Evolutionary conservation across 1,140 invertebrate species (phyloP).

Genomic region (Lasioglossum albipes): DNA sequence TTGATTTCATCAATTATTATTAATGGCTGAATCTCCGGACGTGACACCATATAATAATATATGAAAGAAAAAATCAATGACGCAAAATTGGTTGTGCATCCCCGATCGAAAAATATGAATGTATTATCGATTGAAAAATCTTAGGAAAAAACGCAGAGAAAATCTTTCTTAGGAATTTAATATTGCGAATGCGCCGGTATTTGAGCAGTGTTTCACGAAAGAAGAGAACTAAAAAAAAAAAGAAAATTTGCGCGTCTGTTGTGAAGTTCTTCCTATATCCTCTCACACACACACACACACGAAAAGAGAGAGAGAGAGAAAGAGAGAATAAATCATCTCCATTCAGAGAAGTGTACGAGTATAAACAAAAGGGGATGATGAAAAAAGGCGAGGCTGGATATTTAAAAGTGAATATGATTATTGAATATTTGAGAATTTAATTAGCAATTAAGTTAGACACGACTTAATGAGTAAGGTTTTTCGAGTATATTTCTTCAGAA

Average conservation of each 20-base stretch:
- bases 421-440: constrained; percentile 25
- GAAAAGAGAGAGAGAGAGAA: too few relatives aligned
- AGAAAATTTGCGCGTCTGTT: neutral
- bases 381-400: neutral
- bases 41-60: neutral
- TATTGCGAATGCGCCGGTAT: constrained; percentile 64
- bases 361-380: constrained; percentile 7
- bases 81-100: neutral
- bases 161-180: constrained; percentile 57
- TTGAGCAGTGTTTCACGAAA: constrained; percentile 32
- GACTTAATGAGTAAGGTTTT: constrained; percentile 40
- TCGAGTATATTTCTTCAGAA: constrained; percentile 24
- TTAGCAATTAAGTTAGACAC: constrained; percentile 48
- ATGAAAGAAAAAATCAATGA: neutral
- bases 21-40: too few relatives aligned
- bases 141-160: constrained; percentile 1
- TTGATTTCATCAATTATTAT: too few relatives aligned
- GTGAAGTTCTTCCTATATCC: neutral
- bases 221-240: too few relatives aligned
- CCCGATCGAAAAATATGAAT: neutral
- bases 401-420: neutral
- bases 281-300: too few relatives aligned
- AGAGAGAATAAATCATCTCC: neutral
- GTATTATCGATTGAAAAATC: neutral
- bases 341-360: neutral